Evolutionary conservation across 2,113 vertebrate genomes (phyloP).

Genomic region (Coturnix japonica): DNA sequence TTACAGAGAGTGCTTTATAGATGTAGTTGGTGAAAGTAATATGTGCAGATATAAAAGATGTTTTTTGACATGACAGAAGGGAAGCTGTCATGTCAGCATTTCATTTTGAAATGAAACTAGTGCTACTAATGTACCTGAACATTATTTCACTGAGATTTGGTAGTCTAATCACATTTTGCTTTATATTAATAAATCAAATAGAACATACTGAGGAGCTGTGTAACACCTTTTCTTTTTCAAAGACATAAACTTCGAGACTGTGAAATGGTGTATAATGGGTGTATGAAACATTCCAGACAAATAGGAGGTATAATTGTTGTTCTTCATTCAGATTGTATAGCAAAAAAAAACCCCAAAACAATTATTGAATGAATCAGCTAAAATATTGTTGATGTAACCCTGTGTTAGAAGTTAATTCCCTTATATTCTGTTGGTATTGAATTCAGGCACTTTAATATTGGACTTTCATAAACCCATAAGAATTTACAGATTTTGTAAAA

Average conservation of each 20-base stretch:
- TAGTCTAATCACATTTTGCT: slow-evolving; percentile 47
- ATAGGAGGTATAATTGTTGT: slow-evolving; percentile 12
- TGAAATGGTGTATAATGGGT: background rate
- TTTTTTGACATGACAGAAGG: background rate
- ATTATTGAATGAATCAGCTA: background rate
- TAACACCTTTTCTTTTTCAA: slow-evolving; percentile 10
- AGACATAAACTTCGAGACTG: background rate
- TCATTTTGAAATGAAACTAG: slow-evolving; percentile 42
- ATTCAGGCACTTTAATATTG: background rate
- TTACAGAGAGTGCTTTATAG: background rate
- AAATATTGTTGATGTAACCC: background rate
- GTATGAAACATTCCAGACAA: background rate
- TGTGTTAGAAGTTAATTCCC: background rate
- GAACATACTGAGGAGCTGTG: background rate
- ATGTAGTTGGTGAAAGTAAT: background rate
- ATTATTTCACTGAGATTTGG: slow-evolving; percentile 47
- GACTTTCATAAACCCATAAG: background rate
- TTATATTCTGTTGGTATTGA: background rate
- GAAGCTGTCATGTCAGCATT: slow-evolving; percentile 32
- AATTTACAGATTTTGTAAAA: slow-evolving; percentile 9
- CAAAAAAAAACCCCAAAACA: background rate
- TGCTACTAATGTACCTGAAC: slow-evolving; percentile 46
- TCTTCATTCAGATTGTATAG: background rate
- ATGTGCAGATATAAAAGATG: background rate
- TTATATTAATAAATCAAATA: slow-evolving; percentile 61